These are phyloP conservation scores for Heterotilapia buettikoferi DNA, from an alignment of 2,113 vertebrate species.

Conservation along the genomic window DNA sequence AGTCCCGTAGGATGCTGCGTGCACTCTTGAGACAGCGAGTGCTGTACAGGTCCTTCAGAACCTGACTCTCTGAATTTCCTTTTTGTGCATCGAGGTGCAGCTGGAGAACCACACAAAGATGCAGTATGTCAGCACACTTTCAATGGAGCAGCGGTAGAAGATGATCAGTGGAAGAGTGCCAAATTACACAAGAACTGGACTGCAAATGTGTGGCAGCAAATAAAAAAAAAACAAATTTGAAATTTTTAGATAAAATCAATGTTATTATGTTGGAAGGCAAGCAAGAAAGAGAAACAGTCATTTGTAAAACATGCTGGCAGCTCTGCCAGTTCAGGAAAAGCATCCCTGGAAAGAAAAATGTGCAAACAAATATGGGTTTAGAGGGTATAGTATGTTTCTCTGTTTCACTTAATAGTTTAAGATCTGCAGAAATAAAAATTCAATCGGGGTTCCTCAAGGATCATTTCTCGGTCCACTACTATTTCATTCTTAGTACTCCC, in stretches of 20 bases:
- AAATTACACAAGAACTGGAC: neutral
- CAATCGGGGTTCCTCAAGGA: neutral
- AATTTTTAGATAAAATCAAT: neutral
- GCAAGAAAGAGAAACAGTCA: neutral
- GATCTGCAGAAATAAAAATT: neutral
- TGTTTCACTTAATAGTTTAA: neutral
- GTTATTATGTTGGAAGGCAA: neutral
- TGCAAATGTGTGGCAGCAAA: neutral
- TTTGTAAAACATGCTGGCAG: neutral
- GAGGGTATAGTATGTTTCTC: neutral
- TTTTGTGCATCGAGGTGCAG: too few relatives aligned
- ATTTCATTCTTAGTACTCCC: neutral
- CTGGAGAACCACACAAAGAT: too few relatives aligned
- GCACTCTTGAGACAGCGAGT: too few relatives aligned
- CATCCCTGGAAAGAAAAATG: neutral
- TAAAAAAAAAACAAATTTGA: too few relatives aligned
- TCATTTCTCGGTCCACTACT: neutral
- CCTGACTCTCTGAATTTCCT: too few relatives aligned
- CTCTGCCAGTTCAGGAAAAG: neutral
- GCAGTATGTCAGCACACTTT: too few relatives aligned
- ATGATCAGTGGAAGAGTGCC: neutral
- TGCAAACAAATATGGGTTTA: neutral
- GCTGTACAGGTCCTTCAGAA: too few relatives aligned
- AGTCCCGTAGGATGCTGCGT: too few relatives aligned
- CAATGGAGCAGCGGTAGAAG: too few relatives aligned